Evolutionary conservation across 2,888 invertebrate species (phyloP).

Genomic region (Erebia aethiops): DNA sequence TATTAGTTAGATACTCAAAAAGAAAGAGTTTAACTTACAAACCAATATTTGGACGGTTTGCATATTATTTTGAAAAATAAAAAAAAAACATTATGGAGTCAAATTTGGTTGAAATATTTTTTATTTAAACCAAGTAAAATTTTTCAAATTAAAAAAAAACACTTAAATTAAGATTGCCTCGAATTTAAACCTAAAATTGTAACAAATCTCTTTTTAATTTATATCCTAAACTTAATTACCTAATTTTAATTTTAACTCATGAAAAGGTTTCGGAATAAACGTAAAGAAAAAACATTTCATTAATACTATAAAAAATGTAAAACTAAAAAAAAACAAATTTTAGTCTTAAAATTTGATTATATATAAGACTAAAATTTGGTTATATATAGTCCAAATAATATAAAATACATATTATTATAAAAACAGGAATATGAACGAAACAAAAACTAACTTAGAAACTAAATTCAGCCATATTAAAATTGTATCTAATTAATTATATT

Average conservation of each 20-base stretch:
- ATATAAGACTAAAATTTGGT: too few species aligned
- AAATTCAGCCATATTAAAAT: conserved; percentile 18
- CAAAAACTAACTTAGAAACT: conserved; percentile 5
- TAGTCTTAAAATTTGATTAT: not conserved
- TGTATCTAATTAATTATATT: conserved; percentile 12
- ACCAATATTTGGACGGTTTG: conserved; percentile 19
- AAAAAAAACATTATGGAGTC: not conserved
- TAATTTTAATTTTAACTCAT: not conserved
- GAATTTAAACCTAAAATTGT: not conserved
- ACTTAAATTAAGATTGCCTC: conserved; percentile 13
- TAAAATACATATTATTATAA: too few species aligned
- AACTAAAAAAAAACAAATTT: not conserved
- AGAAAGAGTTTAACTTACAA: not conserved
- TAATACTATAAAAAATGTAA: conserved; percentile 16
- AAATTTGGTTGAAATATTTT: not conserved
- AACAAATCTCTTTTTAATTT: conserved; percentile 10
- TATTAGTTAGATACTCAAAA: conserved; percentile 1
- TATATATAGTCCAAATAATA: too few species aligned
- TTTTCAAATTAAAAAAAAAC: not conserved
- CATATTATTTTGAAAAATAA: not conserved
- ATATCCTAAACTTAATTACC: not conserved
- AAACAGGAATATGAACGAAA: not conserved
- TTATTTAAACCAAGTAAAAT: not conserved
- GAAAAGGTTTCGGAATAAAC: not conserved
- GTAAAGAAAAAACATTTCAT: conserved; percentile 7